These are phyloP conservation scores for Oriolus oriolus DNA, from an alignment of 2,113 vertebrate species.

Conservation along the genomic window DNA sequence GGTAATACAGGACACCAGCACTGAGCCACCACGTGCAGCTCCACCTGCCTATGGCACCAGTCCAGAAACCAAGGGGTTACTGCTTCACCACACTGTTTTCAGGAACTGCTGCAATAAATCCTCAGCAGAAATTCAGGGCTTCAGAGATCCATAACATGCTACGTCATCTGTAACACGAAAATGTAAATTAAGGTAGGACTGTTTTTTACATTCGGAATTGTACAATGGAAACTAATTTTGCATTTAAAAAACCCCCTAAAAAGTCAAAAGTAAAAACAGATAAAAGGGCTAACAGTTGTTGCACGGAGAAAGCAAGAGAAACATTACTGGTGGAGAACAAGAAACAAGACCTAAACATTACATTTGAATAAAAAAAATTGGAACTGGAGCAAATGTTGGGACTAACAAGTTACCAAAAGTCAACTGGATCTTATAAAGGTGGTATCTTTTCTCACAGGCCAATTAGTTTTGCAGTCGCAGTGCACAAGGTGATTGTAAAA, in stretches of 20 bases:
- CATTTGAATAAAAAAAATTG: not conserved
- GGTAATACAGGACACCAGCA: not conserved
- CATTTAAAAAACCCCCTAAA: fast-evolving
- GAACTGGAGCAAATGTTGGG: not conserved
- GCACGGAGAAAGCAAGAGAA: not conserved
- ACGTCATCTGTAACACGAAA: not conserved
- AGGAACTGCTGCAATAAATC: not conserved
- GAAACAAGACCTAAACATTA: not conserved
- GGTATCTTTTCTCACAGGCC: not conserved
- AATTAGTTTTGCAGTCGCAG: not conserved
- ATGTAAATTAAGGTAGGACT: not conserved
- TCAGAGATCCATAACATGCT: not conserved
- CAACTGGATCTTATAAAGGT: not conserved
- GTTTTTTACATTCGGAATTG: not conserved
- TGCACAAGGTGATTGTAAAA: not conserved
- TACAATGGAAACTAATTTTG: not conserved
- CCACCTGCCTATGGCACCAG: not conserved
- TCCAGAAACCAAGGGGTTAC: not conserved
- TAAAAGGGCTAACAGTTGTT: not conserved
- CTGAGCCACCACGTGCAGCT: fast-evolving
- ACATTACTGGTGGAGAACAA: not conserved
- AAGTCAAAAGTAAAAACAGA: not conserved
- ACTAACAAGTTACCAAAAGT: not conserved
- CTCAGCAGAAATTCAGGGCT: not conserved
- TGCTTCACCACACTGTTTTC: not conserved